Evolutionary conservation across 2,113 vertebrate genomes (phyloP).

Genomic region (Vireo altiloquus): DNA sequence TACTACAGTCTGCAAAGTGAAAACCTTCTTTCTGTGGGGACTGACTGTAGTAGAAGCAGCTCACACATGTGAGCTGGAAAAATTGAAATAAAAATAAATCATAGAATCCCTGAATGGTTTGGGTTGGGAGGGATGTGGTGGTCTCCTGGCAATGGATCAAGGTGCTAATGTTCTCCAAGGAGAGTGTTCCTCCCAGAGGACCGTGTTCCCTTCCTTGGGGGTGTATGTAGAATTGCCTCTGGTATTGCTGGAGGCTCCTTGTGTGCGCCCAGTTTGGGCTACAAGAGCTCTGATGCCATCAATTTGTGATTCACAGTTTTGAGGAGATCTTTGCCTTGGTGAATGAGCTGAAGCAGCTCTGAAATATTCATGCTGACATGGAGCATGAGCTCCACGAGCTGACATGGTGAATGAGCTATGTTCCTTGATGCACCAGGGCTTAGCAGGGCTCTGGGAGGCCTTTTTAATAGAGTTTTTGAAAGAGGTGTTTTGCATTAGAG

Average conservation of each 20-base stretch:
- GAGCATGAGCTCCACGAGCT: too few species aligned
- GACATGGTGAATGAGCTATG: neutral
- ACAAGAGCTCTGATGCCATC: neutral
- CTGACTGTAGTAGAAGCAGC: neutral
- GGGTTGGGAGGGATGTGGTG: neutral
- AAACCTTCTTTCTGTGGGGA: neutral
- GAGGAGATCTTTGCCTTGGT: neutral
- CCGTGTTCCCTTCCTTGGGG: rapidly evolving
- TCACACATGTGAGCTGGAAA: neutral
- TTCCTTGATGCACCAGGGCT: neutral
- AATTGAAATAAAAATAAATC: neutral
- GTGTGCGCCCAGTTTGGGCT: neutral
- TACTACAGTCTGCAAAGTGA: neutral
- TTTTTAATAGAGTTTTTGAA: neutral
- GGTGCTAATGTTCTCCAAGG: neutral
- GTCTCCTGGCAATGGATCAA: neutral
- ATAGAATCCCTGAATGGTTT: neutral
- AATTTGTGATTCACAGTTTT: neutral
- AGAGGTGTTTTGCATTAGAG: neutral
- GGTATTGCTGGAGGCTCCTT: neutral
- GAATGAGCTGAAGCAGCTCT: neutral
- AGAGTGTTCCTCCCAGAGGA: neutral
- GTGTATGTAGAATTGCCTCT: neutral
- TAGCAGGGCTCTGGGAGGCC: neutral
- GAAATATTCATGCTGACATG: neutral